phyloP scores from a whole-genome alignment of 2,888 invertebrate species.

The Neoaliturus tenellus region DNA sequence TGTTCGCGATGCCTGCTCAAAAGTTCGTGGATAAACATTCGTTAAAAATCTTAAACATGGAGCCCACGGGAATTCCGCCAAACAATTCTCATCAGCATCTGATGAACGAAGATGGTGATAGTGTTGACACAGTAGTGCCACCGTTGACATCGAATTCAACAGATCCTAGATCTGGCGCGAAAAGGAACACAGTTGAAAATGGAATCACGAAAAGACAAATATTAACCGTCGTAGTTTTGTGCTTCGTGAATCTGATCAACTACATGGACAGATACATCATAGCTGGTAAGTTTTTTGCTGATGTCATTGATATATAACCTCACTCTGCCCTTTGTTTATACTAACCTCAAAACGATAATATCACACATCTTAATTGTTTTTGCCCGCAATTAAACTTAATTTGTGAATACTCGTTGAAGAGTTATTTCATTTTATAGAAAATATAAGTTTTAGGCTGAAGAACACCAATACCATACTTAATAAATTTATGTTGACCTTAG shows the following conservation, averaged over 20 bases:
- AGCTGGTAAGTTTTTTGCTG: slow-evolving; percentile 82
- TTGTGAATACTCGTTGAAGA: too few relatives aligned
- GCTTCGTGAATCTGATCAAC: slow-evolving; percentile 97
- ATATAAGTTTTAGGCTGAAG: too few relatives aligned
- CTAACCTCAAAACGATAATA: slow-evolving; percentile 6
- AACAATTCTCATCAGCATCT: slow-evolving; percentile 80
- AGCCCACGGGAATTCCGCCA: slow-evolving; percentile 77
- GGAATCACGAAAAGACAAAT: slow-evolving; percentile 74
- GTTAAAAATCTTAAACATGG: slow-evolving; percentile 73
- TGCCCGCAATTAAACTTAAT: too few relatives aligned
- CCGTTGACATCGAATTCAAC: slow-evolving; percentile 70
- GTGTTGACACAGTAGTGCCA: slow-evolving; percentile 71
- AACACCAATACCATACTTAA: too few relatives aligned
- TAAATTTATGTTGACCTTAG: too few relatives aligned
- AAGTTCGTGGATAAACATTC: slow-evolving; percentile 67
- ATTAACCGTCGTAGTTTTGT: slow-evolving; percentile 86
- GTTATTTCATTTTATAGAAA: too few relatives aligned
- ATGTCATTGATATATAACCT: not conserved
- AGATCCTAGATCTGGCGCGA: slow-evolving; percentile 64
- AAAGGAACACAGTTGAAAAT: slow-evolving; percentile 67
- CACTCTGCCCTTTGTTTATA: not conserved
- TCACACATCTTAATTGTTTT: too few relatives aligned
- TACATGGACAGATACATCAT: slow-evolving; percentile 99
- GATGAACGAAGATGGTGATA: slow-evolving; percentile 75
- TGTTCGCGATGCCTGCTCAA: slow-evolving; percentile 66